Evolutionary conservation across 2,113 vertebrate species (phyloP).

Genomic region (Anguilla rostrata): DNA sequence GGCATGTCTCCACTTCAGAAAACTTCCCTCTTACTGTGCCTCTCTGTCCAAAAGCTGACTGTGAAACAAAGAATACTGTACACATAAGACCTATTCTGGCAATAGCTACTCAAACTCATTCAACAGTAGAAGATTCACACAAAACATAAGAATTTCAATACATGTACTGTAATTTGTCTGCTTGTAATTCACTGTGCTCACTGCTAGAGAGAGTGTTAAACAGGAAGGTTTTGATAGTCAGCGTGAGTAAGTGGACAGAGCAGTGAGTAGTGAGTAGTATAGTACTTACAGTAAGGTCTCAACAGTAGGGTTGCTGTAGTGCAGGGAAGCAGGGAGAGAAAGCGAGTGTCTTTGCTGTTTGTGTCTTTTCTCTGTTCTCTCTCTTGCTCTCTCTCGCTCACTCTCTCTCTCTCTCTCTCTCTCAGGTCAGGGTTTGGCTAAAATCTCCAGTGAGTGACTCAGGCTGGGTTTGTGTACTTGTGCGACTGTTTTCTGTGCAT

Average conservation of each 20-base stretch:
- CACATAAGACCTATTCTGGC: neutral
- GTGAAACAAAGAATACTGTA: neutral
- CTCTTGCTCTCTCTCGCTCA: constrained; percentile 28
- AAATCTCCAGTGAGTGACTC: constrained; percentile 59
- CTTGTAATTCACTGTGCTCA: neutral
- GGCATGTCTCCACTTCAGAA: neutral
- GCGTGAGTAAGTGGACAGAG: neutral
- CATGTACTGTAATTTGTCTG: neutral
- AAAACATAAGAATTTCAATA: neutral
- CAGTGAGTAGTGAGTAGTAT: neutral
- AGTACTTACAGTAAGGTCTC: constrained; percentile 20
- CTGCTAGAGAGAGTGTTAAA: neutral
- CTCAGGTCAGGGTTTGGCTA: constrained; percentile 56
- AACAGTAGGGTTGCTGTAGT: neutral
- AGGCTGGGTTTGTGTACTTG: constrained; percentile 40
- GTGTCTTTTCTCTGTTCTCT: constrained; percentile 9
- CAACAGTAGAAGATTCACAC: neutral
- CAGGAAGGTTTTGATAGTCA: neutral
- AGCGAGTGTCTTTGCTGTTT: neutral
- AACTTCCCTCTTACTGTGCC: neutral
- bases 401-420: neutral
- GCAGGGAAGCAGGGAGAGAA: neutral
- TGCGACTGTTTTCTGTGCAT: neutral
- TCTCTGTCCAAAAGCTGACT: neutral
- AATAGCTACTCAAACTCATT: neutral